Base-by-base conservation (phyloP, 1,140 invertebrate genomes). In the Anthonomus grandis region DNA sequence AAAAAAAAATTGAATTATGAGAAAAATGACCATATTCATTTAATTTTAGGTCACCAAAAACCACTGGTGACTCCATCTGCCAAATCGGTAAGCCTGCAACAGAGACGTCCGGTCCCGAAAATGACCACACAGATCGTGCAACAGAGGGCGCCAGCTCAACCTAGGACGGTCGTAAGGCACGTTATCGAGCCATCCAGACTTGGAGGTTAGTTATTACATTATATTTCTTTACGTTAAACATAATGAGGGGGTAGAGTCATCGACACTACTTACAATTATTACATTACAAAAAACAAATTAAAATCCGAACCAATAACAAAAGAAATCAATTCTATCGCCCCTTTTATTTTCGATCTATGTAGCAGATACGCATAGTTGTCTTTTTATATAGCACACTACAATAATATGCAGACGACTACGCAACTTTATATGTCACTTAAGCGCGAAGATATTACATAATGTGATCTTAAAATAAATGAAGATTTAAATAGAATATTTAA, bases 121-220 rank as follows among this genome's bases (percentile, higher is more conserved):
- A 44, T 59, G 0, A 36, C 53, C 15, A 59, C 52, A 10, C 47
- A 49, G 13, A 39, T 42, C 27, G 42, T 59, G 0, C 27, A 27
- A 2, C 55, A 57, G 18, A 45, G 49, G 36, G 39, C 42, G 10
- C 57, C 57, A 2, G 46, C 34, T 4, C 31, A 34, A 10, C 57
- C 37, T 12, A 45, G 47, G 12, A 52, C 57, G 5, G 45, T 59
- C 3, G 50, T 59, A 0, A 45, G 57, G 21, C 57, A 59, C 22
- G 57, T 59, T 3, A 57, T 57, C 10, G 47, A 38, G 9, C 55
- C 55, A 3, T 31, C 47, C 3, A 44, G 46, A 21, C 25, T 37
- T 1, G 46, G 46, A 17, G 22, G 27, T 53, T 6, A 39, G 37
- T 8, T 21, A 19, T 44, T 15, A 27, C 42, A 45, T 45, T 23